Conservation (phyloP, 2,797 vertebrate species). For the Squalus acanthias region DNA sequence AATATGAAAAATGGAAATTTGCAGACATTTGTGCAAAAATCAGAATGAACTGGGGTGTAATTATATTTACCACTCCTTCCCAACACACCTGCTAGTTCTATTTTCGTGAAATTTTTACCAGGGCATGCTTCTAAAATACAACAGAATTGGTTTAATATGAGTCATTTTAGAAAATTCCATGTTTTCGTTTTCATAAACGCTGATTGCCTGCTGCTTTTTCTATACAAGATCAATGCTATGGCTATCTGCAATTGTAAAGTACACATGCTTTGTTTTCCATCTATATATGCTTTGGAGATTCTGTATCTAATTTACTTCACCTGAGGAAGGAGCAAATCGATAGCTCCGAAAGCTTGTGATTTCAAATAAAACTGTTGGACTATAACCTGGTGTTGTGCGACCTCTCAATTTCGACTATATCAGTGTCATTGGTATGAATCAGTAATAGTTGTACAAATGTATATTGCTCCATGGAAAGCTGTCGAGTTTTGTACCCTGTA, state of each 20-base stretch:
- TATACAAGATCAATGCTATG: background rate
- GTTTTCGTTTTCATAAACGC: background rate
- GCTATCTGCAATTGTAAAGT: too few relatives aligned
- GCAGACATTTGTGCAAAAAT: background rate
- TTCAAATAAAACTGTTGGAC: too few relatives aligned
- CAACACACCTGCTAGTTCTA: background rate
- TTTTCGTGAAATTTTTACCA: too few relatives aligned
- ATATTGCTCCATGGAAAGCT: background rate
- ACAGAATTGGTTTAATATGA: background rate
- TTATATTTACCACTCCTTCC: background rate
- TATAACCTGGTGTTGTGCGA: too few relatives aligned
- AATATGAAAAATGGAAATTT: background rate
- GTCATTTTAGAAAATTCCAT: background rate
- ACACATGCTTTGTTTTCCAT: too few relatives aligned
- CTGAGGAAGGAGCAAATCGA: too few relatives aligned
- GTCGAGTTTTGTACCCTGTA: background rate
- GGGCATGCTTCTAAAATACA: background rate
- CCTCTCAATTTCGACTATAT: too few relatives aligned
- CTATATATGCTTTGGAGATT: too few relatives aligned
- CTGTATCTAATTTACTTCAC: too few relatives aligned
- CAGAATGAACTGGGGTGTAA: background rate
- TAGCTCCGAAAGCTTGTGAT: too few relatives aligned
- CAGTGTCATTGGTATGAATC: background rate
- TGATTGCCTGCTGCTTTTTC: too few relatives aligned
- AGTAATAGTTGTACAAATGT: background rate